These are phyloP conservation scores for Sclerurus mexicanus DNA, from an alignment of 2,113 vertebrate species.

Conservation along the genomic window DNA sequence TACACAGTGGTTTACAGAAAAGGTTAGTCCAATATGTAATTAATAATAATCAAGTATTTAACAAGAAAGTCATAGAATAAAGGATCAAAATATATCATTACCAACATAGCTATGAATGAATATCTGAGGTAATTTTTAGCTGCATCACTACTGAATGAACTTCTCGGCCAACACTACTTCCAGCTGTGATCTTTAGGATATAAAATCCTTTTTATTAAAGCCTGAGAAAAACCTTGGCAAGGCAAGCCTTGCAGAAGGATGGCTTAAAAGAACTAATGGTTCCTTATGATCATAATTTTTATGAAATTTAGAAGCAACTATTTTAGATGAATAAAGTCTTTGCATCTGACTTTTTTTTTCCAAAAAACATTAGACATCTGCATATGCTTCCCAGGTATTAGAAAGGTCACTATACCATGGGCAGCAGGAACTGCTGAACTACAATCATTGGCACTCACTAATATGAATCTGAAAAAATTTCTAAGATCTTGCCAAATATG, in stretches of 20 bases:
- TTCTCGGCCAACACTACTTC: background rate
- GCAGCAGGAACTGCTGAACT: background rate
- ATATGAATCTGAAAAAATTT: background rate
- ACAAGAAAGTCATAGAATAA: background rate
- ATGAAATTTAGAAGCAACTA: background rate
- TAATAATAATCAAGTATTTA: background rate
- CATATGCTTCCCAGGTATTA: background rate
- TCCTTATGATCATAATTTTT: background rate
- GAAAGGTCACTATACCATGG: background rate
- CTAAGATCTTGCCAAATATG: background rate
- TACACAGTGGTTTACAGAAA: background rate
- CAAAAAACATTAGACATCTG: background rate
- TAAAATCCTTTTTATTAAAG: background rate
- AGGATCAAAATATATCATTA: background rate
- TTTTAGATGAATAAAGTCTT: background rate
- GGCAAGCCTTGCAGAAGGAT: background rate
- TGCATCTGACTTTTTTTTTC: background rate
- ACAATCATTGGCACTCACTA: background rate
- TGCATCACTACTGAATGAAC: background rate
- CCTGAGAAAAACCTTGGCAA: background rate
- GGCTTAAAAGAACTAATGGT: background rate
- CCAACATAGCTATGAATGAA: background rate
- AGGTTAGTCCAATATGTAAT: background rate
- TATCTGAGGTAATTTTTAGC: background rate
- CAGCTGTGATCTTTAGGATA: fast-evolving